phyloP scores from a whole-genome alignment of 1,140 invertebrate genomes.

The Lepidotrigona ventralis region DNA sequence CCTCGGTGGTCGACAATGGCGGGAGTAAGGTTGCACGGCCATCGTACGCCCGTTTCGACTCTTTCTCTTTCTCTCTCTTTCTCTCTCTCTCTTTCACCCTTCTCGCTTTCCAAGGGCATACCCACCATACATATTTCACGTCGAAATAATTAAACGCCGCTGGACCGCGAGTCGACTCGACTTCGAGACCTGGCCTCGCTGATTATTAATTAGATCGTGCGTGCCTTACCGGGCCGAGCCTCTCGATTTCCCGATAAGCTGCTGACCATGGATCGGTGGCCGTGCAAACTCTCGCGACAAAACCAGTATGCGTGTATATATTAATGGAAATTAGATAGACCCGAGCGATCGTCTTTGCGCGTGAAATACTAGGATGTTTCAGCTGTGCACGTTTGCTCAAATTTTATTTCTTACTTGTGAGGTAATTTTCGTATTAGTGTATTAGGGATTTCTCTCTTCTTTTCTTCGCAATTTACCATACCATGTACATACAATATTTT shows the following conservation, averaged over 20 bases:
- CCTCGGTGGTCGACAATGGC: constrained; percentile 72
- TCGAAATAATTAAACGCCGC: constrained; percentile 76
- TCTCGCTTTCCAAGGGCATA: constrained; percentile 44
- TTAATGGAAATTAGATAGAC: constrained; percentile 34
- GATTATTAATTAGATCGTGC: constrained; percentile 71
- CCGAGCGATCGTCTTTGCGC: not conserved
- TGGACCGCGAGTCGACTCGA: constrained; percentile 67
- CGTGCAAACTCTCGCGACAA: not conserved
- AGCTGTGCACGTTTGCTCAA: not conserved
- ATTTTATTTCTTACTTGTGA: not conserved
- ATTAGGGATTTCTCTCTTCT: too few relatives aligned
- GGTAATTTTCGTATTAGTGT: too few relatives aligned
- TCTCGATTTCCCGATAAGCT: constrained; percentile 63
- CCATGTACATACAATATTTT: too few relatives aligned
- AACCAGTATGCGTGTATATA: not conserved
- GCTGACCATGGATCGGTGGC: constrained; percentile 36
- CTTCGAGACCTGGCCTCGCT: constrained; percentile 43
- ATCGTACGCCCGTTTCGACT: constrained; percentile 59
- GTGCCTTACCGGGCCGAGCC: constrained; percentile 35
- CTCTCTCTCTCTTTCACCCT: constrained; percentile 53
- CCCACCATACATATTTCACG: constrained; percentile 74
- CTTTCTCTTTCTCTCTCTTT: not conserved
- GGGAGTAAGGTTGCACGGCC: constrained; percentile 71
- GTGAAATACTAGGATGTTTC: not conserved
- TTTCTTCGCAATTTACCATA: too few relatives aligned